A percentile compares a stretch with the other conserved stretches of the same genome.
These are phyloP conservation scores for Aleiodes alternator DNA, from an alignment of 2,888 invertebrate species.

Conservation along the genomic window DNA sequence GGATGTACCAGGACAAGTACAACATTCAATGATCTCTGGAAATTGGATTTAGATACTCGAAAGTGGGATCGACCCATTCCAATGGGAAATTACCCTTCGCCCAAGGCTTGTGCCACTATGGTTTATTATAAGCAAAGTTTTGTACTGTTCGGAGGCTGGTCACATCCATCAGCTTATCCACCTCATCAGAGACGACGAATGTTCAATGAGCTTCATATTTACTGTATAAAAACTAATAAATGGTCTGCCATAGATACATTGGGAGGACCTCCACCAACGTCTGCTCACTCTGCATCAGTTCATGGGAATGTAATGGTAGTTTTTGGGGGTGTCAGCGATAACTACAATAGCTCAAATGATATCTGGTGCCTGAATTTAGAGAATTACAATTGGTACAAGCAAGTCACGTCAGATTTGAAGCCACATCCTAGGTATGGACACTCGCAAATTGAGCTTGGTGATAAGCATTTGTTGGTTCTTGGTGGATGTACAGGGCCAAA, in stretches of 20 bases:
- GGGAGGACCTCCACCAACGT: constrained; percentile 86
- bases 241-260: constrained; percentile 84
- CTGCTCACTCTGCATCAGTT: constrained; percentile 95
- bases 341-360: constrained; percentile 80
- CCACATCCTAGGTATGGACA: constrained; percentile 94
- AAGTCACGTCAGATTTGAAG: constrained; percentile 81
- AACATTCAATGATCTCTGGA: constrained; percentile 98
- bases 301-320: constrained; percentile 89
- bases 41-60: constrained; percentile 89
- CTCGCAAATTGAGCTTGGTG: constrained; percentile 90
- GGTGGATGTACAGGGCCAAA: constrained; percentile 92
- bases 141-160: constrained; percentile 96
- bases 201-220: constrained; percentile 94
- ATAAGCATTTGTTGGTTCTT: constrained; percentile 86
- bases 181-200: constrained; percentile 88
- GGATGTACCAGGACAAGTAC: constrained; percentile 96
- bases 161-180: constrained; percentile 91
- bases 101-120: constrained; percentile 96
- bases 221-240: constrained; percentile 86
- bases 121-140: constrained; percentile 90
- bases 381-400: constrained; percentile 86
- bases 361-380: constrained; percentile 92
- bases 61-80: constrained; percentile 91
- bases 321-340: constrained; percentile 81
- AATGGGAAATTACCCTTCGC: constrained; percentile 93